These are phyloP conservation scores for Dendrolimus pini DNA, from an alignment of 2,888 invertebrate species.

Conservation along the genomic window DNA sequence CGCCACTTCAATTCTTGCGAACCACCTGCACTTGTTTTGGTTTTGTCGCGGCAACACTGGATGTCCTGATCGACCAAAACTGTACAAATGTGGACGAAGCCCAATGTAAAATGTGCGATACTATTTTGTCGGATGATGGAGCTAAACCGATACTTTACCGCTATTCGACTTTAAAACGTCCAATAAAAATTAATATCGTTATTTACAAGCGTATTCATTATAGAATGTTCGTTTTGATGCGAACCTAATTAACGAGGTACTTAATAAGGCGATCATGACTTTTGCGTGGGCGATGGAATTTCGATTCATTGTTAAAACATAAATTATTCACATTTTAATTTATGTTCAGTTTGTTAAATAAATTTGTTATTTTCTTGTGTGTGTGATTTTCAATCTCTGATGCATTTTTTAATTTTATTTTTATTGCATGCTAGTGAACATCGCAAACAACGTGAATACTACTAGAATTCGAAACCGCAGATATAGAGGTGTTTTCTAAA, in stretches of 20 bases:
- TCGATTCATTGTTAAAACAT: neutral
- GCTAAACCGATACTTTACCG: slow-evolving; percentile 47
- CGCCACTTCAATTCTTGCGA: too few species aligned
- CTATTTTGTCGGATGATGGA: slow-evolving; percentile 39
- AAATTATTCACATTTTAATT: too few species aligned
- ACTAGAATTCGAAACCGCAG: too few species aligned
- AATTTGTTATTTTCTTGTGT: slow-evolving; percentile 7
- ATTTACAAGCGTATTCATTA: slow-evolving; percentile 44
- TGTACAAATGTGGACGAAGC: slow-evolving; percentile 29
- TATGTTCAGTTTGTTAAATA: too few species aligned
- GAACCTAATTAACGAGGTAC: slow-evolving; percentile 37
- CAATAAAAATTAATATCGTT: slow-evolving; percentile 51
- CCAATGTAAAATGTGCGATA: slow-evolving; percentile 40
- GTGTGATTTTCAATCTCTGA: too few species aligned
- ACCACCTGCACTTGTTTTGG: too few species aligned
- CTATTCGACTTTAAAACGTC: slow-evolving; percentile 49
- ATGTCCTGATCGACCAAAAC: too few species aligned
- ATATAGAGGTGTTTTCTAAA: too few species aligned
- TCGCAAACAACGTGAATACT: too few species aligned
- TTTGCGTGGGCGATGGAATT: slow-evolving; percentile 12
- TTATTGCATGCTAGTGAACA: too few species aligned
- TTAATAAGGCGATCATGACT: slow-evolving; percentile 29
- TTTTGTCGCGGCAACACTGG: too few species aligned
- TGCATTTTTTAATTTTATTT: too few species aligned
- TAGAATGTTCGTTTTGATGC: slow-evolving; percentile 33